Percentiles rank a stretch among this genome's conserved stretches.
phyloP scores from a whole-genome alignment of 2,888 invertebrate species.

The Euphydryas editha region DNA sequence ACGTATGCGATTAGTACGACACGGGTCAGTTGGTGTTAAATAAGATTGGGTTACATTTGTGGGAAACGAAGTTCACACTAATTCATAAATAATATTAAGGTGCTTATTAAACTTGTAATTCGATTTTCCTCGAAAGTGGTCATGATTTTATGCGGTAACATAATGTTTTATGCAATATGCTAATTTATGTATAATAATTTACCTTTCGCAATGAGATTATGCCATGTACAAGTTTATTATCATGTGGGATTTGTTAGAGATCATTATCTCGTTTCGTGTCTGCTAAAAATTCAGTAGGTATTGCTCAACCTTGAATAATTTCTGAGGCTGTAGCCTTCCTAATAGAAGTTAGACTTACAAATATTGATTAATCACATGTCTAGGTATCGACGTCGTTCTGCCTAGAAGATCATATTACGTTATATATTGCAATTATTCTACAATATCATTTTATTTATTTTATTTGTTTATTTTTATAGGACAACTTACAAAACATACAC shows the following conservation, averaged over 20 bases:
- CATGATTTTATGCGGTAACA: conserved; percentile 13
- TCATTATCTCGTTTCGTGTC: conserved; percentile 19
- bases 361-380: background rate
- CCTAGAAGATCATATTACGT: too few species aligned
- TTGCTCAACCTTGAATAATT: background rate
- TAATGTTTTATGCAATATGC: conserved; percentile 10
- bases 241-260: conserved; percentile 20
- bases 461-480: too few species aligned
- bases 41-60: conserved; percentile 11
- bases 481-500: too few species aligned
- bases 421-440: too few species aligned
- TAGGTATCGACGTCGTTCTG: background rate
- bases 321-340: background rate
- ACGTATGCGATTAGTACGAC: background rate
- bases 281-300: background rate
- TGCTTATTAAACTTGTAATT: conserved; percentile 9
- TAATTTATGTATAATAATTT: conserved; percentile 5
- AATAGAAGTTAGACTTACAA: background rate
- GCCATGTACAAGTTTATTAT: conserved; percentile 12
- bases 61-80: conserved; percentile 10
- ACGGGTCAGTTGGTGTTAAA: conserved; percentile 25
- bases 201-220: conserved; percentile 10
- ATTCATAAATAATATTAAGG: conserved; percentile 1
- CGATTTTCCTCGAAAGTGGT: conserved; percentile 12
- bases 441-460: too few species aligned